Evolutionary conservation across 1,140 invertebrate species (phyloP).

Genomic region (Lepidurus apus): DNA sequence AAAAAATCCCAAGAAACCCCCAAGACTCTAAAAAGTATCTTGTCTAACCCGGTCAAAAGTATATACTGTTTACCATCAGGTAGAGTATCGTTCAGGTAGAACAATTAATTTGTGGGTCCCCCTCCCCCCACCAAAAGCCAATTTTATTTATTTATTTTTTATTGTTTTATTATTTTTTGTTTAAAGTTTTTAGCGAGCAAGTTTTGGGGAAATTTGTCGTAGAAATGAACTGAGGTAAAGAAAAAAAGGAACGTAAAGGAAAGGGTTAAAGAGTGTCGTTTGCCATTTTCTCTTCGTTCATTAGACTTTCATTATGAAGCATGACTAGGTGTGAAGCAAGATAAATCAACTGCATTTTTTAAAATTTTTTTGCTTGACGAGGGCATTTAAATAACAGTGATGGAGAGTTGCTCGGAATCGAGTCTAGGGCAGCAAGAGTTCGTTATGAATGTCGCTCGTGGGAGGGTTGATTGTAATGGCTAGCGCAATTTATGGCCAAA

Average conservation of each 20-base stretch:
- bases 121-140: neutral
- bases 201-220: neutral
- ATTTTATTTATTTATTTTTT: too few relatives aligned
- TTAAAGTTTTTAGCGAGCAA: too few relatives aligned
- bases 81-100: neutral
- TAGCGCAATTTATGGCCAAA: conserved; percentile 1
- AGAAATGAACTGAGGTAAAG: neutral
- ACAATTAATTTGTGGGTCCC: conserved; percentile 3
- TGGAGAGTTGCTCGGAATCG: neutral
- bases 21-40: neutral
- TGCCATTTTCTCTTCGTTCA: neutral
- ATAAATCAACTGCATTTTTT: neutral
- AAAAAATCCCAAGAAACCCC: neutral
- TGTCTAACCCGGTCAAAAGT: neutral
- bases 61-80: neutral
- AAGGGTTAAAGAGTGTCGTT: neutral
- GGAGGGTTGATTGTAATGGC: conserved; percentile 12
- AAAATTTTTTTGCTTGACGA: neutral
- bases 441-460: neutral
- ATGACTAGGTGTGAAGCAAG: neutral
- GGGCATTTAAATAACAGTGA: neutral
- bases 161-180: too few relatives aligned
- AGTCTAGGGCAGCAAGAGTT: neutral
- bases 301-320: neutral
- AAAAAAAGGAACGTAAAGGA: neutral